Evolutionary conservation across 2,113 vertebrate genomes (phyloP).

Genomic region (Tor tambroides): DNA sequence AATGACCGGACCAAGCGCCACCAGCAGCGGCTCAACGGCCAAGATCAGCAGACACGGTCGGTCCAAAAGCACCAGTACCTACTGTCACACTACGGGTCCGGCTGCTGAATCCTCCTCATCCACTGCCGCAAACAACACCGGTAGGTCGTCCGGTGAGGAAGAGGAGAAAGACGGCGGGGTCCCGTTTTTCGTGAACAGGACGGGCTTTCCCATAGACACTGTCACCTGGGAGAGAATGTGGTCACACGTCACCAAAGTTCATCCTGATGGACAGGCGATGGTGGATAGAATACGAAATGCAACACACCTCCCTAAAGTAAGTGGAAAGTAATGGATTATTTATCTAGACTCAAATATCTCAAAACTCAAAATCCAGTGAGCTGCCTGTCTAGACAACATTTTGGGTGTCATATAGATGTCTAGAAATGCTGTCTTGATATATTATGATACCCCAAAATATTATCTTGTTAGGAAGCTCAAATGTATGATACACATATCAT

Average conservation of each 20-base stretch:
- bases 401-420: background rate
- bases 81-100: slow-evolving; percentile 65
- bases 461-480: background rate
- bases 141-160: slow-evolving; percentile 82
- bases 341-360: no score
- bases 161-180: slow-evolving; percentile 91
- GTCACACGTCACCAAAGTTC: slow-evolving; percentile 87
- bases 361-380: background rate
- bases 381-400: background rate
- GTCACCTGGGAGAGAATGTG: slow-evolving; percentile 96
- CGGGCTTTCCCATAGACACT: slow-evolving; percentile 90
- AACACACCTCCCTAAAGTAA: slow-evolving; percentile 85
- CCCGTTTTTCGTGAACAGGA: slow-evolving; percentile 91
- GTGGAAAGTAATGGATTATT: slow-evolving; percentile 52
- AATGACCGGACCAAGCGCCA: slow-evolving; percentile 85
- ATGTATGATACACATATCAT: background rate
- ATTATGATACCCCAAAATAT: background rate
- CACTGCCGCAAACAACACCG: slow-evolving; percentile 73
- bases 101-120: slow-evolving; percentile 64
- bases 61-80: slow-evolving; percentile 84
- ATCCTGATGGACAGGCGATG: slow-evolving; percentile 91
- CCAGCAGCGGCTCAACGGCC: slow-evolving; percentile 72
- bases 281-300: slow-evolving; percentile 87
- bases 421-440: background rate
- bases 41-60: slow-evolving; percentile 81